Conservation (phyloP, 2,797 vertebrate genomes). For the Botia almorhae region DNA sequence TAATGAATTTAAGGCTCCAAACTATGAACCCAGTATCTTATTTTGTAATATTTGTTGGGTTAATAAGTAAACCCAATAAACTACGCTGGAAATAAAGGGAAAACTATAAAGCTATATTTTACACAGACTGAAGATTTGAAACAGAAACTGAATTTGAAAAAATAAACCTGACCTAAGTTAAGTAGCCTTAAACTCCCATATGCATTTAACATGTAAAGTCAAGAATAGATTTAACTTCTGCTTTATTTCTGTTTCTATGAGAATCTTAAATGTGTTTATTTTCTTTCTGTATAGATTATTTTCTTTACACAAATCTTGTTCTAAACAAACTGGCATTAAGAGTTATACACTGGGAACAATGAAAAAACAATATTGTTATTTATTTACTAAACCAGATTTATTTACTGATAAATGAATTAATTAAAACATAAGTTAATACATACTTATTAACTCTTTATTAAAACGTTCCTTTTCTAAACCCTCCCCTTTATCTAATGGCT, state of each 20-base stretch:
- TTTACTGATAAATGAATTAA: too few species aligned
- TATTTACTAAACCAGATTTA: too few species aligned
- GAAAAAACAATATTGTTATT: too few species aligned
- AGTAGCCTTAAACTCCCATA: background rate
- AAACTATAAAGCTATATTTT: too few species aligned
- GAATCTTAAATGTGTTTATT: background rate
- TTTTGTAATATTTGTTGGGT: background rate
- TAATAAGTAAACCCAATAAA: too few species aligned
- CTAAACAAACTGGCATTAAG: background rate
- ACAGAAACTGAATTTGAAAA: too few species aligned
- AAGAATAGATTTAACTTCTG: too few species aligned
- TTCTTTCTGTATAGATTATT: background rate
- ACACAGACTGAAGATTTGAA: too few species aligned
- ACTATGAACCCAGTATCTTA: background rate
- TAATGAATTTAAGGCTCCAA: background rate
- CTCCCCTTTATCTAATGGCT: background rate
- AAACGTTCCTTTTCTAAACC: background rate
- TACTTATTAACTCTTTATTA: background rate
- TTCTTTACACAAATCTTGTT: background rate
- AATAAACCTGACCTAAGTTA: conserved; percentile 45
- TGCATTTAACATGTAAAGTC: too few species aligned
- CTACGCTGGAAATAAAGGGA: too few species aligned
- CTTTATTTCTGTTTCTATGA: background rate
- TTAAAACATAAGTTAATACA: too few species aligned
- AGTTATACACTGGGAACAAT: background rate